phyloP scores from a whole-genome alignment of 2,888 invertebrate species.

The Oscheius sp. region DNA sequence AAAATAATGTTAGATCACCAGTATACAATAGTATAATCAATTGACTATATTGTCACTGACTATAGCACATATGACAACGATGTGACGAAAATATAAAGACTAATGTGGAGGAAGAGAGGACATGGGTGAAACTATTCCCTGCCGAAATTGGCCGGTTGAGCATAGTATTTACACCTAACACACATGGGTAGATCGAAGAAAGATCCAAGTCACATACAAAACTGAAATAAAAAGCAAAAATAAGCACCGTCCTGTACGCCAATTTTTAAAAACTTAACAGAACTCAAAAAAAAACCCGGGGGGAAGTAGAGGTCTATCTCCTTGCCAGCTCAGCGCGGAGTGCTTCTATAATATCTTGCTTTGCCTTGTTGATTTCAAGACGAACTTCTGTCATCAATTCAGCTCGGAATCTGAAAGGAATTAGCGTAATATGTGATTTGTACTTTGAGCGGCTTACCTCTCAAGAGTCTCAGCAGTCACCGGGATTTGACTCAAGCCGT shows the following conservation, averaged over 20 bases:
- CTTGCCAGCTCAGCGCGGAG: constrained; percentile 31
- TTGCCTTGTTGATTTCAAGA: constrained; percentile 50
- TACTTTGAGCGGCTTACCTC: constrained; percentile 29
- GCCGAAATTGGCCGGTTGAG: constrained; percentile 7
- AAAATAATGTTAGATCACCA: constrained; percentile 7
- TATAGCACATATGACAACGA: constrained; percentile 23
- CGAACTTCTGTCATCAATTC: constrained; percentile 54
- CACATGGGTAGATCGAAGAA: constrained; percentile 21
- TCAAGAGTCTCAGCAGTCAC: constrained; percentile 38
- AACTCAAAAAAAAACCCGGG: constrained; percentile 10
- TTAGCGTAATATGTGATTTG: background rate
- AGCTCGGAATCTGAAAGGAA: constrained; percentile 38
- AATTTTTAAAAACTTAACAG: constrained; percentile 1
- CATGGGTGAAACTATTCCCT: background rate
- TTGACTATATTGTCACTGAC: constrained; percentile 24
- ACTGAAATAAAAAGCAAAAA: background rate
- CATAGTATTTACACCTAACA: constrained; percentile 20
- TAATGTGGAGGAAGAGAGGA: background rate
- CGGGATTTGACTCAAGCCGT: background rate
- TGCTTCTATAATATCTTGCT: constrained; percentile 49
- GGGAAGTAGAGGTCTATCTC: constrained; percentile 15
- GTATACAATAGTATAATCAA: constrained; percentile 23
- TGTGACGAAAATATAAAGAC: constrained; percentile 17
- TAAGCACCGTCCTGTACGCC: constrained; percentile 28
- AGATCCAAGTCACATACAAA: constrained; percentile 15